Base-by-base conservation (phyloP, 2,888 invertebrate species). In the Drosophila basisetae region DNA sequence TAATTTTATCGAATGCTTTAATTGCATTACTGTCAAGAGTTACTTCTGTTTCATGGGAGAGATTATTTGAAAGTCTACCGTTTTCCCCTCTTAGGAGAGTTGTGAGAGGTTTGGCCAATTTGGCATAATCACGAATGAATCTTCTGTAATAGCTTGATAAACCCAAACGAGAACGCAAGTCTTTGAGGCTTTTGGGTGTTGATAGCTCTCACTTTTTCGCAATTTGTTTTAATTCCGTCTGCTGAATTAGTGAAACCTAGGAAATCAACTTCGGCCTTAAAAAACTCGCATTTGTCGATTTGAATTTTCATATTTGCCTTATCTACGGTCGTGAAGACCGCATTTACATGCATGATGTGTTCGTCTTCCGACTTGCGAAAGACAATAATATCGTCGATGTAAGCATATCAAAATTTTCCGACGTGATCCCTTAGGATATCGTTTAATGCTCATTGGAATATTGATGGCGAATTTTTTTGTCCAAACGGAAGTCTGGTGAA, bases 201-300 rank as follows among this genome's bases (percentile, higher is more conserved):
- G 28, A 30, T 30, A 5, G 28, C 28, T 87, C 28, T 30, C 4
- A 30, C 28, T 22, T 30, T 30, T 30, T 30, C 5, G 30, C 2
- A 41, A n/a, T 81, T 76, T 1, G 70, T 58, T 64, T 67, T 72
- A 18, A 76, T 68, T 7, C 70, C 79, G 0, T 69, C 54, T 13
- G 25, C 30, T 4, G 72, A 68, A 11, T 80, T 62, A 4, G 73
- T 61, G 33, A 78, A 80, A 2, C 73, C 78, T 31, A 70, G 43
- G 30, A 76, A 73, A 41, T 71, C 62, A 11, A 69, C 64, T 59
- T 76, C 55, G 11, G 18, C 30, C 47, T 68, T 70, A 16, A 70
- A 65, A 30, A 76, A 73, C 31, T 69, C 69, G 22, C 76, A 67
- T 53, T 78, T 76, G 30, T 73, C 66, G 3, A 73, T 37, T 61